phyloP scores from a whole-genome alignment of 2,888 invertebrate genomes.

The Pegoplata infirma region DNA sequence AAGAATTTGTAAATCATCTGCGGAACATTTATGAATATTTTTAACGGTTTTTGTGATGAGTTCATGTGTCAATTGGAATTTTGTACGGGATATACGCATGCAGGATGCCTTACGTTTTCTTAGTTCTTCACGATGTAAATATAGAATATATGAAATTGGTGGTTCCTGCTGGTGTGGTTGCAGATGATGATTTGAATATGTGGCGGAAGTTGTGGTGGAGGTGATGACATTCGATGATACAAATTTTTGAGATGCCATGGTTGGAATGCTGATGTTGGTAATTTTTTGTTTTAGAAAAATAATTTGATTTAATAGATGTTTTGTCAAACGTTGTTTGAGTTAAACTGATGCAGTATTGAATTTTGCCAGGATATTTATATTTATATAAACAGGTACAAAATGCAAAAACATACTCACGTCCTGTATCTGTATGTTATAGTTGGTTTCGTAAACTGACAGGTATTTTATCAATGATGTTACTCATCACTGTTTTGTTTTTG shows the following conservation, averaged over 20 bases:
- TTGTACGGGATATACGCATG: conserved; percentile 3
- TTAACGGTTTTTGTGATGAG: conserved; percentile 26
- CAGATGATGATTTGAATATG: not conserved
- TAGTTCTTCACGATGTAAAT: conserved; percentile 21
- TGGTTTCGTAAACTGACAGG: conserved; percentile 1
- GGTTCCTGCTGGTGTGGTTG: not conserved
- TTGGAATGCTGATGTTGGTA: not conserved
- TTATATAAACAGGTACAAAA: conserved; percentile 9
- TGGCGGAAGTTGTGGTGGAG: not conserved
- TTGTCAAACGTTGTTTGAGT: not conserved
- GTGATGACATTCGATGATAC: too few relatives aligned
- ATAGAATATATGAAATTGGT: not conserved
- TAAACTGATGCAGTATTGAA: not conserved
- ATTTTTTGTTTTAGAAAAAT: not conserved
- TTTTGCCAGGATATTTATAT: conserved; percentile 10
- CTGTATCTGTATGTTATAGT: not conserved
- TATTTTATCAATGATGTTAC: conserved; percentile 10
- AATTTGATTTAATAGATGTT: not conserved
- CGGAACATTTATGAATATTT: conserved; percentile 14
- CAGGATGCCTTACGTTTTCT: conserved; percentile 10
- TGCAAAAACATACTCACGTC: too few relatives aligned
- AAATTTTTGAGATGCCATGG: conserved; percentile 1
- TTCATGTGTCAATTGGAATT: conserved; percentile 28
- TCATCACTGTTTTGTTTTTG: not conserved
- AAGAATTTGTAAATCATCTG: conserved; percentile 17